Evolutionary conservation across 2,113 vertebrate genomes (phyloP).

Genomic region (Pluvianellus socialis): DNA sequence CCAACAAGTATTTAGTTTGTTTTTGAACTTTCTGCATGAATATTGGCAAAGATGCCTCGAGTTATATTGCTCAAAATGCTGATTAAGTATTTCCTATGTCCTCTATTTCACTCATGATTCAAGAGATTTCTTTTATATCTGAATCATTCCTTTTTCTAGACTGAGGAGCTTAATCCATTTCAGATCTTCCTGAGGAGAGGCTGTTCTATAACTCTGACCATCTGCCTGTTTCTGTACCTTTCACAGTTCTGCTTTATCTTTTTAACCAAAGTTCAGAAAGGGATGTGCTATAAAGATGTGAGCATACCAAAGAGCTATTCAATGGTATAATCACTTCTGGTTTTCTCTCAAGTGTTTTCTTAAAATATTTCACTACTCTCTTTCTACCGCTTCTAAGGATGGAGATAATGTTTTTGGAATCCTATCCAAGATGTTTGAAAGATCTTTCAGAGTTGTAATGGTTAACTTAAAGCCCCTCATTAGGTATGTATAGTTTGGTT

Average conservation of each 20-base stretch:
- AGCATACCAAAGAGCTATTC: not conserved
- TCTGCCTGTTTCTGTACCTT: not conserved
- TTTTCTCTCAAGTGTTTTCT: not conserved
- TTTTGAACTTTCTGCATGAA: not conserved
- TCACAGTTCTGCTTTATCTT: not conserved
- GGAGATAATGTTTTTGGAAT: not conserved
- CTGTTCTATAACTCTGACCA: not conserved
- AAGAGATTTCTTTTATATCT: not conserved
- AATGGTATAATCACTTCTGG: not conserved
- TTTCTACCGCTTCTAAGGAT: not conserved
- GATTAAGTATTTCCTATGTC: not conserved
- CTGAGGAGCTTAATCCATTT: not conserved
- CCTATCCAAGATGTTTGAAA: not conserved
- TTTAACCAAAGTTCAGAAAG: not conserved
- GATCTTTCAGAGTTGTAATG: not conserved
- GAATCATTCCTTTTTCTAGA: not conserved
- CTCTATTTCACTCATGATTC: not conserved
- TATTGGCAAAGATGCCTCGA: not conserved
- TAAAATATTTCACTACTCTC: not conserved
- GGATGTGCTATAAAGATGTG: not conserved
- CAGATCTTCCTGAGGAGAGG: not conserved
- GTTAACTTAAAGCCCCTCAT: not conserved
- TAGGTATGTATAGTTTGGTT: not conserved
- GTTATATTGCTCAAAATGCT: not conserved
- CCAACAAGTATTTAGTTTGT: not conserved